Evolutionary conservation across 2,888 invertebrate species (phyloP).

Genomic region (Caenorhabditis sp.): DNA sequence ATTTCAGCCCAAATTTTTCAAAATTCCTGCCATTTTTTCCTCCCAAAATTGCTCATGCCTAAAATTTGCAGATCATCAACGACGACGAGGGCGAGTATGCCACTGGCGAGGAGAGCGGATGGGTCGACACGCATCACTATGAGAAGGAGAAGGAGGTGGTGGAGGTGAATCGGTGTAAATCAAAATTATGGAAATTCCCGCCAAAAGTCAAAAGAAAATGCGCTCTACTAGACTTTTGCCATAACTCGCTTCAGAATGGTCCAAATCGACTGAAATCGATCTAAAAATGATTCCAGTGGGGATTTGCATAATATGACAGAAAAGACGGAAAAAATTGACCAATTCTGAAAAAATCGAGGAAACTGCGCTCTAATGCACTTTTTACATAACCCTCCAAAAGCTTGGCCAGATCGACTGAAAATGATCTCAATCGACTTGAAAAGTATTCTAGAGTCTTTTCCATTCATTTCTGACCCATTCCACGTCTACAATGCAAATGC

Average conservation of each 20-base stretch:
- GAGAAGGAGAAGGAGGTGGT: slow-evolving; percentile 38
- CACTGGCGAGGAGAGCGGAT: slow-evolving; percentile 73
- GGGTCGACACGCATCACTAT: slow-evolving; percentile 78
- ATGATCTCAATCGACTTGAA: neutral
- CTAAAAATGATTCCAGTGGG: no score
- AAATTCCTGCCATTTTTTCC: neutral
- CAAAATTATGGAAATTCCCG: neutral
- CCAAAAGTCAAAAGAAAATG: no score
- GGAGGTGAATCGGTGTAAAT: slow-evolving; percentile 3
- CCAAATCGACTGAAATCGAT: neutral
- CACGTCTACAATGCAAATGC: neutral
- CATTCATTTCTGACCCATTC: neutral
- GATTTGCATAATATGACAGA: no score
- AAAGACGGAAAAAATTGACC: no score
- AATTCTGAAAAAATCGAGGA: no score
- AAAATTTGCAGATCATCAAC: slow-evolving; percentile 62
- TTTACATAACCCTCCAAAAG: neutral
- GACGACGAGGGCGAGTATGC: slow-evolving; percentile 69
- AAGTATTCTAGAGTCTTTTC: neutral
- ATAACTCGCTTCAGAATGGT: neutral
- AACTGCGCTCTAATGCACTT: neutral
- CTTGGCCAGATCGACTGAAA: neutral
- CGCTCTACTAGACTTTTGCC: neutral
- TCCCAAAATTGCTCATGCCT: neutral
- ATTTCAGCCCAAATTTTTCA: no score